phyloP scores from a whole-genome alignment of 2,797 vertebrate genomes.

The Rhinophrynus dorsalis region DNA sequence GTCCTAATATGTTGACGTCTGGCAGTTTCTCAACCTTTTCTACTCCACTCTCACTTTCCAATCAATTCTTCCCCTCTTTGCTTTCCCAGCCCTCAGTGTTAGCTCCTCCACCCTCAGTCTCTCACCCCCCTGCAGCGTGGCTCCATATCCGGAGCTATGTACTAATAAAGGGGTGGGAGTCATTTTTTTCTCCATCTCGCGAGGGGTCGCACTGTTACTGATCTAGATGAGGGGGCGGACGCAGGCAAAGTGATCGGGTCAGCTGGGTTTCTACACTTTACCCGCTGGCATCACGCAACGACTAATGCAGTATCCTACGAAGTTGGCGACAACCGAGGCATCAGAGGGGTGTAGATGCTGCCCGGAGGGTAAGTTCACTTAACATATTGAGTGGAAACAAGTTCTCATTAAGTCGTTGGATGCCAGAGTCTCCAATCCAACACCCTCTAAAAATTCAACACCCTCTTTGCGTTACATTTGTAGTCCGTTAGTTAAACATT shows the following conservation, averaged over 20 bases:
- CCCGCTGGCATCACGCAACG: too few species aligned
- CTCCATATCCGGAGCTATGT: slow-evolving; percentile 2
- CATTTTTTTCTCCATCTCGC: too few species aligned
- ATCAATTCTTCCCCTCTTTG: background rate
- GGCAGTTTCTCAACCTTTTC: too few species aligned
- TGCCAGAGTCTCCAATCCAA: too few species aligned
- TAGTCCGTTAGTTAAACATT: too few species aligned
- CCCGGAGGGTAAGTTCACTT: too few species aligned
- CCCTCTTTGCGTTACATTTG: too few species aligned
- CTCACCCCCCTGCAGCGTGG: background rate
- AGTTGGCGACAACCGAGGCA: background rate
- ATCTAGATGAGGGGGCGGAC: background rate
- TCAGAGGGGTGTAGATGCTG: background rate
- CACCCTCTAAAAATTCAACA: too few species aligned
- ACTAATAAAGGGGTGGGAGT: background rate
- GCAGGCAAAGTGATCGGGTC: background rate
- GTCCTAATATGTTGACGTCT: too few species aligned
- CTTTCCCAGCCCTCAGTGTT: background rate
- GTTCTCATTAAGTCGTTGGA: too few species aligned
- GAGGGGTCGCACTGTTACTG: background rate
- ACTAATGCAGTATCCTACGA: background rate
- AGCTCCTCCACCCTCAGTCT: background rate
- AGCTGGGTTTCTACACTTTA: background rate
- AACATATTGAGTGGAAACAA: too few species aligned
- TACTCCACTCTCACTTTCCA: background rate